These are phyloP conservation scores for Eueides isabella DNA, from an alignment of 1,140 invertebrate species.

Conservation along the genomic window DNA sequence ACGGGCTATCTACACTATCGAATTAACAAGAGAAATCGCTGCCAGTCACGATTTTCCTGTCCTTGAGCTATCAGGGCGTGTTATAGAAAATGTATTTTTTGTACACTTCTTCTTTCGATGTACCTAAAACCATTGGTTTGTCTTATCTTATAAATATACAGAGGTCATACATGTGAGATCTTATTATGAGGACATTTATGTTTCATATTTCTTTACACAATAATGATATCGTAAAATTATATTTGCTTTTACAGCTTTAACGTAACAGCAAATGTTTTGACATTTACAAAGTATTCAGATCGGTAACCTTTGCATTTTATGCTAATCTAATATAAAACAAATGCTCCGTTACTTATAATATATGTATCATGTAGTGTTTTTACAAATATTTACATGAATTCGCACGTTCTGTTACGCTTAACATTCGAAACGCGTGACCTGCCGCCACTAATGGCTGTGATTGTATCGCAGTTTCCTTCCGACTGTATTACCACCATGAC, in stretches of 20 bases:
- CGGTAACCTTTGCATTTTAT: not conserved
- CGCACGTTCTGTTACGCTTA: slow-evolving; percentile 29
- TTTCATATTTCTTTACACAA: not conserved
- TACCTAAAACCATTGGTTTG: not conserved
- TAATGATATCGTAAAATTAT: not conserved
- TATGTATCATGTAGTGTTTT: slow-evolving; percentile 23
- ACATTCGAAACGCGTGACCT: slow-evolving; percentile 39
- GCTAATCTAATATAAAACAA: not conserved
- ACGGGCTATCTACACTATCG: slow-evolving; percentile 18
- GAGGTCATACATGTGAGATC: not conserved
- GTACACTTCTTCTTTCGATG: not conserved
- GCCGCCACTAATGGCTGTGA: slow-evolving; percentile 38
- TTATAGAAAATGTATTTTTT: slow-evolving; percentile 16
- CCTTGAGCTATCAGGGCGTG: slow-evolving; percentile 45
- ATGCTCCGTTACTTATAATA: slow-evolving; percentile 5
- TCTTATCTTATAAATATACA: not conserved
- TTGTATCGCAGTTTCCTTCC: slow-evolving; percentile 44
- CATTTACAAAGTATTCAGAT: not conserved
- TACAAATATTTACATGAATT: slow-evolving; percentile 38
- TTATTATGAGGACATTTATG: not conserved
- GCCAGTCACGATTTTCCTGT: slow-evolving; percentile 50
- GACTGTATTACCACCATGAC: slow-evolving; percentile 23
- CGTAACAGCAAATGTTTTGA: not conserved
- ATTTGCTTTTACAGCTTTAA: not conserved
- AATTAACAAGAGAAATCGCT: slow-evolving; percentile 40